Evolutionary conservation across 2,888 invertebrate species (phyloP).

Genomic region (Melieria picta): DNA sequence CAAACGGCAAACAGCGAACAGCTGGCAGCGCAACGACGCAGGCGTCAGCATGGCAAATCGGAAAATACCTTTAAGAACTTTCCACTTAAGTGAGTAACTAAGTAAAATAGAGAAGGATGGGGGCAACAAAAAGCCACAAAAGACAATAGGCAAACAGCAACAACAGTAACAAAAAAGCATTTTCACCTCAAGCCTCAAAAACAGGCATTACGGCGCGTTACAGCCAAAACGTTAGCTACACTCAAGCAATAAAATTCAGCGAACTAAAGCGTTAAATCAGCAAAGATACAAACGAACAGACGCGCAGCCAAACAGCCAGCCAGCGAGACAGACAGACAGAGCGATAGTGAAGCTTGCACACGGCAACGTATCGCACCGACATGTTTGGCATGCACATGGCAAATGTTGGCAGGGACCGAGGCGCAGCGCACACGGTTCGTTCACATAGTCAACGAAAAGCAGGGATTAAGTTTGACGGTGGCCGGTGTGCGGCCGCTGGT

Average conservation of each 20-base stretch:
- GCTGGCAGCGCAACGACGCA: constrained; percentile 22
- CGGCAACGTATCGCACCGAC: too few species aligned
- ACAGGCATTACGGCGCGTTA: constrained; percentile 4
- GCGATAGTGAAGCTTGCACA: not conserved
- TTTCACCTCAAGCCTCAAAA: too few species aligned
- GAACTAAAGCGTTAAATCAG: constrained; percentile 44
- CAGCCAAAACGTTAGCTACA: constrained; percentile 39
- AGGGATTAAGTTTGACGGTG: too few species aligned
- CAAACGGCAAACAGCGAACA: too few species aligned
- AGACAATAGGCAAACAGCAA: not conserved
- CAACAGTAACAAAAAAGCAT: constrained; percentile 4
- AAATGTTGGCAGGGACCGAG: too few species aligned
- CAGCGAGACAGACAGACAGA: not conserved
- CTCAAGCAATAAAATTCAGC: constrained; percentile 42
- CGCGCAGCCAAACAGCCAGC: not conserved
- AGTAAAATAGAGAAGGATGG: not conserved
- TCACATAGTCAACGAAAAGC: too few species aligned
- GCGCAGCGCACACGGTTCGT: too few species aligned
- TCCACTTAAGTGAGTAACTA: constrained; percentile 37
- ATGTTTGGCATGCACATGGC: too few species aligned
- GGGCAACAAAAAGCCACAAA: too few species aligned
- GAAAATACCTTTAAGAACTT: constrained; percentile 37
- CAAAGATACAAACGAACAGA: constrained; percentile 22
- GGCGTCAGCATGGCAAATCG: constrained; percentile 28
- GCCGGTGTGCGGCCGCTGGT: too few species aligned